These are phyloP conservation scores for Drymodes brunneopygia DNA, from an alignment of 2,113 vertebrate genomes.

Conservation along the genomic window DNA sequence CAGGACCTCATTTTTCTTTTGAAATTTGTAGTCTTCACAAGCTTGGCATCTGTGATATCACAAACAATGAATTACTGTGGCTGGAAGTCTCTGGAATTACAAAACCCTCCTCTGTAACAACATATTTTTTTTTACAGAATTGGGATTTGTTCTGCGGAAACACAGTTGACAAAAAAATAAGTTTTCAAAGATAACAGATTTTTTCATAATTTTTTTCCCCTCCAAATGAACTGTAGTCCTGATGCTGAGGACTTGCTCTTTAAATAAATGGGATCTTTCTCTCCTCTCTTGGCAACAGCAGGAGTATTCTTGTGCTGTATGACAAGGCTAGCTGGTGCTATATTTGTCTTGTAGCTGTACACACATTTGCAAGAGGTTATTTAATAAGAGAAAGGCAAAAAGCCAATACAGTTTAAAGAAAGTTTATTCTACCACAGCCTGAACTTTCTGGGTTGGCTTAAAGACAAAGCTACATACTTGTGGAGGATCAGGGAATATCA, in stretches of 20 bases:
- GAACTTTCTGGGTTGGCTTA: conserved; percentile 15
- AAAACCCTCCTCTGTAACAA: background rate
- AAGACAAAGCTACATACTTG: conserved; percentile 7
- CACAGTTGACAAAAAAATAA: background rate
- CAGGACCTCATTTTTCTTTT: conserved; percentile 61
- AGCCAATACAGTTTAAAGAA: conserved; percentile 32
- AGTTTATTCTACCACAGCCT: conserved; percentile 34
- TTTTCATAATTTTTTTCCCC: background rate
- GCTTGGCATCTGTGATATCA: conserved; percentile 16
- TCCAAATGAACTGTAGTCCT: background rate
- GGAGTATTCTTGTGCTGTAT: conserved; percentile 62
- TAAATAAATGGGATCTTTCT: conserved; percentile 63
- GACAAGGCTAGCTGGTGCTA: conserved; percentile 54
- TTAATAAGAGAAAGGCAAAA: conserved; percentile 50
- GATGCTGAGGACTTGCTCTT: conserved; percentile 21
- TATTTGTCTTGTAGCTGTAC: conserved; percentile 63
- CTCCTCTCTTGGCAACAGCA: conserved; percentile 54
- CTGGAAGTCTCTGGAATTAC: conserved; percentile 12
- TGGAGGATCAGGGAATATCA: background rate
- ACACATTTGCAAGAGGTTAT: conserved; percentile 23
- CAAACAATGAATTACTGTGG: conserved; percentile 58
- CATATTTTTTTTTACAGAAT: background rate
- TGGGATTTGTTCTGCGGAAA: conserved; percentile 34
- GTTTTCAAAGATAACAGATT: conserved; percentile 19
- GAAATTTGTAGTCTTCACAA: conserved; percentile 31